Conservation (phyloP, 2,797 vertebrate species). For the Melanotaenia pygmaea region DNA sequence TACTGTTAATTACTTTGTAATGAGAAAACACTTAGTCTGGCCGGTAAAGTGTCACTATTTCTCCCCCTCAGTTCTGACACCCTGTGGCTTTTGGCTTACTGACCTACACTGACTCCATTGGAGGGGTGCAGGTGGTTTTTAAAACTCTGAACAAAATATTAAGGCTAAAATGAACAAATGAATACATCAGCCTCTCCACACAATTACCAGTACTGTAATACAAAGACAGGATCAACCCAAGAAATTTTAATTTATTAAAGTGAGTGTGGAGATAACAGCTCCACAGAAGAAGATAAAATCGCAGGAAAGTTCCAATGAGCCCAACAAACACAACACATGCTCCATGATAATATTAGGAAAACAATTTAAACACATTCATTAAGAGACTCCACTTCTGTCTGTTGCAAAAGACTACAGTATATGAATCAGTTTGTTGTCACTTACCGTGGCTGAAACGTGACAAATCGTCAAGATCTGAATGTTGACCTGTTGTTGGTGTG, state of each 20-base stretch:
- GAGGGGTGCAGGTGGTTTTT: conserved; percentile 66
- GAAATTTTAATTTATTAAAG: conserved; percentile 5
- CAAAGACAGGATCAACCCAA: neutral
- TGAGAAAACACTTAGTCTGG: conserved; percentile 53
- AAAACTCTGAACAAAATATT: conserved; percentile 10
- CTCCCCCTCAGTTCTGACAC: conserved; percentile 45
- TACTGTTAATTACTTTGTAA: conserved; percentile 77
- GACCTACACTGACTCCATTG: conserved; percentile 56
- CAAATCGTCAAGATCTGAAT: conserved; percentile 34
- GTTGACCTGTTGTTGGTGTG: conserved; percentile 41
- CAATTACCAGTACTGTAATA: conserved; percentile 9
- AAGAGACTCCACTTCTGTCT: conserved; percentile 6
- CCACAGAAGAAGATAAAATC: conserved; percentile 31
- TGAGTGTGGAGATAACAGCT: conserved; percentile 18
- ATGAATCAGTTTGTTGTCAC: conserved; percentile 50
- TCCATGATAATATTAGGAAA: conserved; percentile 5
- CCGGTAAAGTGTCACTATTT: conserved; percentile 50
- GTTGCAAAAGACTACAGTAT: conserved; percentile 17
- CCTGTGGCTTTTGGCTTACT: conserved; percentile 50
- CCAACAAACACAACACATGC: neutral
- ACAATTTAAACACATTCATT: conserved; percentile 37
- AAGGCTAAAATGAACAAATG: neutral
- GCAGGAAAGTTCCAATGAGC: conserved; percentile 19
- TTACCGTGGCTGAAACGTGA: conserved; percentile 48
- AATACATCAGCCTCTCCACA: neutral